Evolutionary conservation across 2,113 vertebrate species (phyloP).

Genomic region (Brachyistius frenatus): DNA sequence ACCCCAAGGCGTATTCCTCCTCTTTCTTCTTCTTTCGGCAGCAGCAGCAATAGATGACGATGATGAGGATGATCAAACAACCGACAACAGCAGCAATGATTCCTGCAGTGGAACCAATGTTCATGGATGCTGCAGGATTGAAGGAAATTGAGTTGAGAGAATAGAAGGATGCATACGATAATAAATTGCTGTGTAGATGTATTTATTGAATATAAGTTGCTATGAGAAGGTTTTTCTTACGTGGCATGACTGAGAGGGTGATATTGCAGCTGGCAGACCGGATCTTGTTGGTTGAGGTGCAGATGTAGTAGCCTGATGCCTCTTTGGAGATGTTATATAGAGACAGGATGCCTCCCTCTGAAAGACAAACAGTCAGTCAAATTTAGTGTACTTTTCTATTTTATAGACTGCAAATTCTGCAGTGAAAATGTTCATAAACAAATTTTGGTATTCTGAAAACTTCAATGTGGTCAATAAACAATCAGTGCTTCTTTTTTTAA

Average conservation of each 20-base stretch:
- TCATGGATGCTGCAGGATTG: slow-evolving; percentile 73
- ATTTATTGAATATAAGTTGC: not conserved
- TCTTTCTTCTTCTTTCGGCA: slow-evolving; percentile 62
- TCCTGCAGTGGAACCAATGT: slow-evolving; percentile 61
- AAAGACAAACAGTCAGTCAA: slow-evolving; percentile 37
- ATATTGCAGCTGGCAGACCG: slow-evolving; percentile 84
- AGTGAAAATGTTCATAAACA: too few species aligned
- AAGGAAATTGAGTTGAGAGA: not conserved
- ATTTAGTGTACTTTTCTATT: not conserved
- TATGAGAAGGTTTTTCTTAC: slow-evolving; percentile 79
- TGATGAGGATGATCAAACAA: slow-evolving; percentile 29
- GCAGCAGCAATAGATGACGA: slow-evolving; percentile 76
- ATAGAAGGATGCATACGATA: not conserved
- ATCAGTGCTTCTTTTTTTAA: too few species aligned
- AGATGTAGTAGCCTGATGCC: slow-evolving; percentile 88
- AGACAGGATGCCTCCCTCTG: slow-evolving; percentile 76
- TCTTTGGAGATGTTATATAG: slow-evolving; percentile 89
- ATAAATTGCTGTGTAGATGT: not conserved
- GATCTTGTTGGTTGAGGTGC: slow-evolving; percentile 86
- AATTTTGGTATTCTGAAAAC: not conserved
- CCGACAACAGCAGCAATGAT: slow-evolving; percentile 64
- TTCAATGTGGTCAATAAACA: too few species aligned
- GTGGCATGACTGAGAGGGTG: slow-evolving; percentile 84
- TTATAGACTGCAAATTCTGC: not conserved
- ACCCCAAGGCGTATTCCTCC: slow-evolving; percentile 75